Base-by-base conservation (phyloP, 1,140 invertebrate genomes). In the Drosophila elegans region DNA sequence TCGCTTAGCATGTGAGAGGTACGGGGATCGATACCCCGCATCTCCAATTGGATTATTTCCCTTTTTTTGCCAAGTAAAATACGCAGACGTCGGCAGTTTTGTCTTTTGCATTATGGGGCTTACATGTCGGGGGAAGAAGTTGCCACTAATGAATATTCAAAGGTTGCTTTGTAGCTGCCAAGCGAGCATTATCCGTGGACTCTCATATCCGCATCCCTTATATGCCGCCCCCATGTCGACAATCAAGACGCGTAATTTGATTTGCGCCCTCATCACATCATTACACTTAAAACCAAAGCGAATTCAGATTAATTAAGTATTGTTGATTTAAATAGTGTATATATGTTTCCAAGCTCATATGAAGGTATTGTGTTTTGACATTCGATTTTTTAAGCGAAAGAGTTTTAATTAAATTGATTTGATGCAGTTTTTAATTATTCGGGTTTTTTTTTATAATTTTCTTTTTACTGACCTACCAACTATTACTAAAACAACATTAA, bases 1-100 rank as follows among this genome's bases (percentile, higher is more conserved):
- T 96, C 95, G 95, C 95, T 96, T 96, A 96, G 95, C 95, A 96
- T 96, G 95, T 94, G 95, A 96, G 95, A 96, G 95, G 95, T 95
- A 96, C 95, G 94, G 94, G 95, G 95, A 96, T 96, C 95, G 95
- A 96, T 96, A 93, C 83, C 95, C 95, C 95, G 95, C 95, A 94
- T 94, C 95, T 92, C 88, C 90, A 91, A 64, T 41, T 76, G 72
- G 72, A 67, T 57, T 75, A 76, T 54, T 75, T 66, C 32, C 29
- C 16, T 56, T 78, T 77, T 86, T 68, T 74, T 75, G 36, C 45
- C 34, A 29, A n/a, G 51, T 49, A 25, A 71, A 88, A 88, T 78
- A 80, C 51, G 84, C 84, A 89, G 74, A 89, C 84, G 85, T 89
- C 84, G 82, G 80, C 84, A 74, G 63, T 76, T 82, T 78, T 78